Evolutionary conservation across 2,888 invertebrate genomes (phyloP), one percentile per base, ranked within the genome.

Genomic region (Trissoscelio sp.): DNA sequence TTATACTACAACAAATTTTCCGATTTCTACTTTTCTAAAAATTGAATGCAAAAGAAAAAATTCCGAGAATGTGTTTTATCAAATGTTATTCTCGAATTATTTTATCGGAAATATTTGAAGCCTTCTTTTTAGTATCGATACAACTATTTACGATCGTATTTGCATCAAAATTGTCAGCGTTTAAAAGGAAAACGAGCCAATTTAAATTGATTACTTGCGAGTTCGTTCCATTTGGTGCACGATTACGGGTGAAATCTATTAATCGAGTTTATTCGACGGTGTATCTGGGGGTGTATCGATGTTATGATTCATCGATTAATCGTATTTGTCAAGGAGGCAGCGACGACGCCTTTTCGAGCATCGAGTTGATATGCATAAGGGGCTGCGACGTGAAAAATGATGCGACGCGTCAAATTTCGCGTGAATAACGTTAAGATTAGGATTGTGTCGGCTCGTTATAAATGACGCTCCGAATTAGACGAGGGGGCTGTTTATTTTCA

Each of bases 351-450:
- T 72, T 53, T 60, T 31, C 39, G 18, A 31, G 46, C 7, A 9
- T 42, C 67, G 11, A 48, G 58, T 72, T 62, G 58, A 72, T 57
- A 66, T 48, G 72, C 66, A 53, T 31, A 24, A 57, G 34, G 39
- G 16, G 24, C 14, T 3, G 4, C 12, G 53, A 58, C 20, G 42
- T 78, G 78, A 78, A 78, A 78, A 78, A 72, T 66, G 78, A 77
- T 14, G 24, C 46, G 39, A 64, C 2, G 57, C 70, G 31, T 69
- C 64, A 64, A 70, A 70, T 70, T 70, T 70, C 64, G 42, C 70
- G 31, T 48, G 78, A 62, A 70, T 66, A 62, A 62, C 28, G 12
- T 34, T 57, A 24, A 73, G 39, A 75, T 75, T 58, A 39, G 74
- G 42, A 58, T 37, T 58, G 20, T 57, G 58, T 64, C 53, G 5